Conservation (phyloP, 2,113 vertebrate genomes). For the Syngnathus scovelli region DNA sequence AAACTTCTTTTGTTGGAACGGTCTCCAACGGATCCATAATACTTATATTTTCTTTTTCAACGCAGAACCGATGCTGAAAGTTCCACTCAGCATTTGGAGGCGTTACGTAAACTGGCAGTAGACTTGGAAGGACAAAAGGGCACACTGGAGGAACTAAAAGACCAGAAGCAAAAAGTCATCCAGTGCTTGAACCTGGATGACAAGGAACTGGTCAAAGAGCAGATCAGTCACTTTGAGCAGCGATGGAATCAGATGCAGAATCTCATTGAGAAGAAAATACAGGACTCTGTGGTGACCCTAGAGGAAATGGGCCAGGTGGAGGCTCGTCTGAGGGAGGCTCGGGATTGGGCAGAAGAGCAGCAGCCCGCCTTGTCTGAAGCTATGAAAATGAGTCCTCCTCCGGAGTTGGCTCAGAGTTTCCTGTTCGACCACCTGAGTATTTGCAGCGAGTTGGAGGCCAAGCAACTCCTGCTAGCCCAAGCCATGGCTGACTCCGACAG, state of each 20-base stretch:
- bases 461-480: constrained; percentile 79
- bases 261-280: constrained; percentile 85
- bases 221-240: constrained; percentile 86
- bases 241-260: constrained; percentile 89
- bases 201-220: constrained; percentile 89
- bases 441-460: constrained; percentile 90
- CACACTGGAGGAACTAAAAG: constrained; percentile 84
- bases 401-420: constrained; percentile 86
- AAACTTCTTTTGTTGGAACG: too few species aligned
- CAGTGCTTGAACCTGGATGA: constrained; percentile 88
- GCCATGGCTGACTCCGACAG: constrained; percentile 80
- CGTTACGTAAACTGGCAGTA: constrained; percentile 77
- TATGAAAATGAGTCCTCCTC: constrained; percentile 87
- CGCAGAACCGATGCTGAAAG: constrained; percentile 89
- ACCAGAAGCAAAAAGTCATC: constrained; percentile 83
- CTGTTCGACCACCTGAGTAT: constrained; percentile 87
- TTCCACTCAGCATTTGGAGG: constrained; percentile 83
- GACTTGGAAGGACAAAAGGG: constrained; percentile 78
- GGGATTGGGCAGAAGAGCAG: constrained; percentile 90
- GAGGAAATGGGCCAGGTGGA: constrained; percentile 82
- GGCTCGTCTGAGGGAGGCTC: constrained; percentile 80
- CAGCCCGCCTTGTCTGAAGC: constrained; percentile 79
- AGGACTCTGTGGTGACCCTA: constrained; percentile 79
- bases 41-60: not conserved
- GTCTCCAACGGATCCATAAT: not conserved